Evolutionary conservation across 2,797 vertebrate genomes (phyloP).

Genomic region (Xenops minutus): DNA sequence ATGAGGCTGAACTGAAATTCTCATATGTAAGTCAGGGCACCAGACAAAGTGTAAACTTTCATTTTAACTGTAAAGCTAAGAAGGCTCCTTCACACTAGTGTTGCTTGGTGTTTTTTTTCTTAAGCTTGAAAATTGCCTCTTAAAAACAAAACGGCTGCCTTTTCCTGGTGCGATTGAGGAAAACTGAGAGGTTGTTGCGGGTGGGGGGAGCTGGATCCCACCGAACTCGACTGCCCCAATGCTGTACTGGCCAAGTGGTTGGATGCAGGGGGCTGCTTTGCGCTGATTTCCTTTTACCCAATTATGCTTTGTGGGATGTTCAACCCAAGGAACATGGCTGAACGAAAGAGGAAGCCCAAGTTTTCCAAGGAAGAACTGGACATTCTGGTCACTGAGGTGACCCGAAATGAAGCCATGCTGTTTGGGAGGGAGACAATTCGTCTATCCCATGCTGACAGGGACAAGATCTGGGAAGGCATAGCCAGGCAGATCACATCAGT

Average conservation of each 20-base stretch:
- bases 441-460: conserved; percentile 77
- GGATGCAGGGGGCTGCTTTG: conserved; percentile 29
- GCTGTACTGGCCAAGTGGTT: not conserved
- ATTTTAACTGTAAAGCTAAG: not conserved
- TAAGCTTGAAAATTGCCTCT: conserved; percentile 29
- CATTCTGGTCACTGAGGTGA: conserved; percentile 83
- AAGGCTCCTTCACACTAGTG: not conserved
- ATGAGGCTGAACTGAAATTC: not conserved
- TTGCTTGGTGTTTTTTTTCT: not conserved
- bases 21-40: not conserved
- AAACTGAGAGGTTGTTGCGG: not conserved
- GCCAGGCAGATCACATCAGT: conserved; percentile 78
- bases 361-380: conserved; percentile 83
- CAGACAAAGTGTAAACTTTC: not conserved
- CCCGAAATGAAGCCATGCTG: conserved; percentile 76
- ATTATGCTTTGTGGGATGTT: conserved; percentile 80
- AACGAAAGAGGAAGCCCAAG: conserved; percentile 82
- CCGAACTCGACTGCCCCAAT: not conserved
- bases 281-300: conserved; percentile 71
- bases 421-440: conserved; percentile 78
- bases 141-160: conserved; percentile 7
- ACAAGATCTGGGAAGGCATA: conserved; percentile 82
- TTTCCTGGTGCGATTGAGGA: not conserved
- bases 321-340: conserved; percentile 78
- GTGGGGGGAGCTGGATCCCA: not conserved